Evolutionary conservation across 1,140 invertebrate species (phyloP).

Genomic region (Diachasmimorpha longicaudata): DNA sequence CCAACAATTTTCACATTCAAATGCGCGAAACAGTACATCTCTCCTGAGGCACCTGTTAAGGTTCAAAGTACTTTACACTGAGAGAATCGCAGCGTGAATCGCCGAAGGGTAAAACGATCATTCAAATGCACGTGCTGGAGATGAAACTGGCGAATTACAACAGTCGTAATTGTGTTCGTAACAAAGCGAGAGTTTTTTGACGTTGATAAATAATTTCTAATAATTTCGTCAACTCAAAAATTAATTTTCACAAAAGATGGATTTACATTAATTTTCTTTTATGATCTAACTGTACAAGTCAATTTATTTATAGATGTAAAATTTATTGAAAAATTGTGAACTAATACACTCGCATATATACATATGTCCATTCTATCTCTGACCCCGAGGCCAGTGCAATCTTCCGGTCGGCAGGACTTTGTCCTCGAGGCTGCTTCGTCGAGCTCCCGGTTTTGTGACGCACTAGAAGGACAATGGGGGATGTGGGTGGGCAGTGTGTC

Average conservation of each 20-base stretch:
- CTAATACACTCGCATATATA: background rate
- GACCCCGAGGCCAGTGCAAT: slow-evolving; percentile 22
- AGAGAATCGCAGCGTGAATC: background rate
- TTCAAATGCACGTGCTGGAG: slow-evolving; percentile 3
- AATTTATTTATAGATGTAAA: too few species aligned
- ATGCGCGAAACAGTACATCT: background rate
- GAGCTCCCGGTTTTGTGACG: background rate
- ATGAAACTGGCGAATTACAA: slow-evolving; percentile 13
- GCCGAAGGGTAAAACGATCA: background rate
- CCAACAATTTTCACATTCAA: background rate
- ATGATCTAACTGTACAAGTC: too few species aligned
- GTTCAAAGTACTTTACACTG: slow-evolving; percentile 1
- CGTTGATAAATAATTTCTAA: slow-evolving; percentile 24
- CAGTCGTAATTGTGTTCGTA: slow-evolving; percentile 42
- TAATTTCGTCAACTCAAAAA: slow-evolving; percentile 24
- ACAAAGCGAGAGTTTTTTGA: background rate
- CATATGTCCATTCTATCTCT: background rate
- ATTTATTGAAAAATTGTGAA: background rate
- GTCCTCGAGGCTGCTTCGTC: slow-evolving; percentile 19
- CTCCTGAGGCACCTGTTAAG: background rate
- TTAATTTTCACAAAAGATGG: background rate
- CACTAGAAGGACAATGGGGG: slow-evolving; percentile 1
- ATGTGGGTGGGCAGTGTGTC: slow-evolving; percentile 40
- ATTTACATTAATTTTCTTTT: too few species aligned
- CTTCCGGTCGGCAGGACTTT: slow-evolving; percentile 26